These are phyloP conservation scores for Epiblema foenella DNA, from an alignment of 2,888 invertebrate genomes.

Conservation along the genomic window DNA sequence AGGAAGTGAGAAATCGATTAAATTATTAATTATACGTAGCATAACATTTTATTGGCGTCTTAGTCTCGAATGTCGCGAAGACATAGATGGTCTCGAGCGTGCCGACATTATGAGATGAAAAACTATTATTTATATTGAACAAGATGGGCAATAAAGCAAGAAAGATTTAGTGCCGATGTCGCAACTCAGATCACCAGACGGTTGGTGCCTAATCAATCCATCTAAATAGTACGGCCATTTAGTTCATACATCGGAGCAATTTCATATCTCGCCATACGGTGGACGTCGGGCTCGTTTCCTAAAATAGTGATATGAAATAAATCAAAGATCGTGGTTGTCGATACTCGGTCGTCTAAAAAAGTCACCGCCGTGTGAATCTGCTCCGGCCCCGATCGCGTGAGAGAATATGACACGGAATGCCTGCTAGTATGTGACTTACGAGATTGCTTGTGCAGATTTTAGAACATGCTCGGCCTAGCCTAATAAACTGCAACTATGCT, in stretches of 20 bases:
- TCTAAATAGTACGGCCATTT: slow-evolving; percentile 60
- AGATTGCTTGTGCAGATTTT: slow-evolving; percentile 59
- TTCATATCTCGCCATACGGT: slow-evolving; percentile 78
- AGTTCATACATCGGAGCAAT: slow-evolving; percentile 72
- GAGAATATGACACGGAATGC: slow-evolving; percentile 70
- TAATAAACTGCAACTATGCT: slow-evolving; percentile 54
- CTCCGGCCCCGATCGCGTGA: slow-evolving; percentile 72
- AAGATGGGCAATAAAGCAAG: slow-evolving; percentile 30
- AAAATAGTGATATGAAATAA: slow-evolving; percentile 83
- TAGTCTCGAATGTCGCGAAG: neutral
- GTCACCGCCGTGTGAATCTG: slow-evolving; percentile 78
- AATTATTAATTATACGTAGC: slow-evolving; percentile 55
- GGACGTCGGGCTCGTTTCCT: slow-evolving; percentile 77
- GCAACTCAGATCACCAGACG: slow-evolving; percentile 37
- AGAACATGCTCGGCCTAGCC: slow-evolving; percentile 48
- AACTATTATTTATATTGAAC: slow-evolving; percentile 36
- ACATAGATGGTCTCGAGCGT: slow-evolving; percentile 30
- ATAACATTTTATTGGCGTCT: slow-evolving; percentile 31
- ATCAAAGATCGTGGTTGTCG: slow-evolving; percentile 76
- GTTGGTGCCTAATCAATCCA: slow-evolving; percentile 50
- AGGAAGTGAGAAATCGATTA: slow-evolving; percentile 63
- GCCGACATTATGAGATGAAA: slow-evolving; percentile 27
- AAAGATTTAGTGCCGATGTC: slow-evolving; percentile 31
- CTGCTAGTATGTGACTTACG: slow-evolving; percentile 61
- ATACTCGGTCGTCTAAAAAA: slow-evolving; percentile 72